phyloP scores from a whole-genome alignment of 2,113 vertebrate genomes.

The Marcusenius ussheri region DNA sequence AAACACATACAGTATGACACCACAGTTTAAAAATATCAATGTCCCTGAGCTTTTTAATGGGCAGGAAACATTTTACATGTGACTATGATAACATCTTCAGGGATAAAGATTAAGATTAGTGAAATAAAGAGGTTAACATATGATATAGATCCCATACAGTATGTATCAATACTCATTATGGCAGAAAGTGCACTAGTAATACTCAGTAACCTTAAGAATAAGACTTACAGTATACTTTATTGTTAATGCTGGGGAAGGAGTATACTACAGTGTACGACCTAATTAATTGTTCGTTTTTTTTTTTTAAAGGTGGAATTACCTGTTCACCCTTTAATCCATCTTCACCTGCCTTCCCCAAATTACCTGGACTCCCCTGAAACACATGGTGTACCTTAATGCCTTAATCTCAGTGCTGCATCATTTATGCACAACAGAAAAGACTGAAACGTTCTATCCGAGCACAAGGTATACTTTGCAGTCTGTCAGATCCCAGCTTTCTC shows the following conservation, averaged over 20 bases:
- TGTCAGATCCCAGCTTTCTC: neutral
- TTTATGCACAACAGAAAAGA: neutral
- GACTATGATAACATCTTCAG: neutral
- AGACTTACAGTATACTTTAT: neutral
- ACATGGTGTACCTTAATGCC: neutral
- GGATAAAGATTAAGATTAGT: neutral
- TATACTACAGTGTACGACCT: neutral
- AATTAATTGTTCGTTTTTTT: neutral
- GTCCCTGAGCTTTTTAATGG: neutral
- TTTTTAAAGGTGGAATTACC: constrained; percentile 42
- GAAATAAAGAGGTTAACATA: neutral
- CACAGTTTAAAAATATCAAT: neutral
- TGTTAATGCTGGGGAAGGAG: neutral
- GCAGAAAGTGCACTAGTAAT: neutral
- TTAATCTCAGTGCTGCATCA: neutral
- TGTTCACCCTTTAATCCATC: constrained; percentile 63
- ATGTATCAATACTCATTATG: neutral
- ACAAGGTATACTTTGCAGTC: neutral
- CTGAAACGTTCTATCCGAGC: neutral
- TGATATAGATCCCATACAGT: neutral
- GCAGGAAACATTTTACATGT: neutral
- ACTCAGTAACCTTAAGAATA: neutral
- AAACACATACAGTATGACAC: neutral
- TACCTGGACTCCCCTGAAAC: constrained; percentile 59
- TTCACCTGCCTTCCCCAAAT: constrained; percentile 45